Evolutionary conservation across 2,888 invertebrate genomes (phyloP), one percentile per base, ranked within the genome.

Genomic region (Deilephila elpenor): DNA sequence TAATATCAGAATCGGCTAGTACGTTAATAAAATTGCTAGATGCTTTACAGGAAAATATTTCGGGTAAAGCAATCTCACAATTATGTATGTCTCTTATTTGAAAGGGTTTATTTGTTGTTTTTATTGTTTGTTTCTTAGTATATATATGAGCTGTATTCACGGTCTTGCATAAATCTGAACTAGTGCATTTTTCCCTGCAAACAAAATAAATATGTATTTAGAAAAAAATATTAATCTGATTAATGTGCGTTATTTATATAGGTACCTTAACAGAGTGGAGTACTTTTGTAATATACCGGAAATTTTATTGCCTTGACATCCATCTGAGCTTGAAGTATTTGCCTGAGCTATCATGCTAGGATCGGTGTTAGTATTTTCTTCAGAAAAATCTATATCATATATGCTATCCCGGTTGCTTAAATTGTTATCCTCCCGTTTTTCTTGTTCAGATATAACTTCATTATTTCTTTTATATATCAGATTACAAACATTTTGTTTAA

Each of bases 21-120:
- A 17, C 19, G 25, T 25, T 56, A 14, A 62, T 53, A 44, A 17
- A 25, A 37, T 59, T 56, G 6, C 17, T 17, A 37, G 67, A 59
- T 37, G 37, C 37, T 59, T 56, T 14, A 29, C 76, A 75, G 67
- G 83, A 76, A 34, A 86, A 76, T 17, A 61, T 79, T 60, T 83
- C 75, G 19, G 88, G 84, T 74, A 91, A 78, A 53, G 82, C 73
- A 7, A 84, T 74, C 56, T 87, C 74, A 53, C 88, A 53, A 56
- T 84, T 86, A 71, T 90, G 79, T 71, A 94, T 86, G 11, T 93
- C 90, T 3, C 79, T 86, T 61, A 94, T 93, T 80, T 86, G 92
- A 74, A 90, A 92, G 7, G 89, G 89, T 80, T 86, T 87, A 72
- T 82, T 86, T 53, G 78, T 59, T 79, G 86, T 90, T 71, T 78